Conservation (phyloP, 2,888 invertebrate species). For the Elegia similella region DNA sequence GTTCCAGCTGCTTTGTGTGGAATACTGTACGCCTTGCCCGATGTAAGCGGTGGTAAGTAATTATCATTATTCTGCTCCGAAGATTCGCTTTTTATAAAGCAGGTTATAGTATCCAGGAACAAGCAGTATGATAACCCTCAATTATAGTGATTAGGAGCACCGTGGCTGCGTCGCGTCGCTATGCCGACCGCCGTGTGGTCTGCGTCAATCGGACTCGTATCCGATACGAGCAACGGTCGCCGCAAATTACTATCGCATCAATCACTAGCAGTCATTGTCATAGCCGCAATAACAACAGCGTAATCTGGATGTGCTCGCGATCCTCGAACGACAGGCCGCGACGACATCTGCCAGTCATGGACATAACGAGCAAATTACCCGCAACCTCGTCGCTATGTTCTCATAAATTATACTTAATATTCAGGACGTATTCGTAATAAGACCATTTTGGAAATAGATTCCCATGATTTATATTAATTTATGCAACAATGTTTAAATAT, state of each 20-base stretch:
- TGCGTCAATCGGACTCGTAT: conserved; percentile 61
- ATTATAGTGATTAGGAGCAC: conserved; percentile 63
- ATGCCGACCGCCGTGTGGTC: conserved; percentile 49
- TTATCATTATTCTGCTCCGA: conserved; percentile 32
- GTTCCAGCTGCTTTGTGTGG: conserved; percentile 62
- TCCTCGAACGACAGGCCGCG: conserved; percentile 14
- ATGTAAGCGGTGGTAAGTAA: conserved; percentile 62
- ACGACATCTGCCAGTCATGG: conserved; percentile 6
- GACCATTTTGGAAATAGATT: not conserved
- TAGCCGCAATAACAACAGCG: conserved; percentile 51
- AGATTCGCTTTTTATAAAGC: conserved; percentile 41
- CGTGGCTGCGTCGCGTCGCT: conserved; percentile 39
- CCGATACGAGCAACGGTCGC: conserved; percentile 76
- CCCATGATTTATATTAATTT: conserved; percentile 14
- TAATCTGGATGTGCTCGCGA: conserved; percentile 37
- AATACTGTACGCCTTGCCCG: conserved; percentile 62
- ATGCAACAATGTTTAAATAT: conserved; percentile 4
- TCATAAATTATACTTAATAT: not conserved
- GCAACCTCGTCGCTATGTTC: not conserved
- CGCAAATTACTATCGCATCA: conserved; percentile 72
- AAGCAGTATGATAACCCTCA: conserved; percentile 50
- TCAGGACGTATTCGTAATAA: not conserved
- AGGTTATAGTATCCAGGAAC: conserved; percentile 47
- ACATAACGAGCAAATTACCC: conserved; percentile 7
- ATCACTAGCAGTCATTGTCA: conserved; percentile 69